These are phyloP conservation scores for Melanotaenia boesemani DNA, from an alignment of 2,797 vertebrate genomes.

Conservation along the genomic window DNA sequence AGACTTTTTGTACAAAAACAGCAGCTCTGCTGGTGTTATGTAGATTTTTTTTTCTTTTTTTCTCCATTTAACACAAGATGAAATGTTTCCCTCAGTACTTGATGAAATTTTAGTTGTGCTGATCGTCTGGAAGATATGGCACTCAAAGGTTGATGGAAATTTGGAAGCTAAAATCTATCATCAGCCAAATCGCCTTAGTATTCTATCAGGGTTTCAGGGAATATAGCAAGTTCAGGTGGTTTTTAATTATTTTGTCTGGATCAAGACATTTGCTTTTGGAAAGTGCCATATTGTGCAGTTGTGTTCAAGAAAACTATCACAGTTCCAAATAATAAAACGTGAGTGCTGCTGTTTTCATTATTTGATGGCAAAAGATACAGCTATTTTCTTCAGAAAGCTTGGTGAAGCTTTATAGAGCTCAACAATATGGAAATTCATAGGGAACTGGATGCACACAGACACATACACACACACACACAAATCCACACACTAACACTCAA, in stretches of 20 bases:
- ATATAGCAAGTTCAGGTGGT: slow-evolving; percentile 5
- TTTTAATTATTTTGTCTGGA: slow-evolving; percentile 37
- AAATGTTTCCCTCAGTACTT: slow-evolving; percentile 38
- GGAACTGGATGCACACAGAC: neutral
- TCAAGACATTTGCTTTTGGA: slow-evolving; percentile 37
- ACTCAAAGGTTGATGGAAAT: slow-evolving; percentile 49
- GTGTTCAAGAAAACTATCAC: slow-evolving; percentile 17
- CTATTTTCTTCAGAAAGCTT: neutral
- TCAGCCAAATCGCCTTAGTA: slow-evolving; percentile 44
- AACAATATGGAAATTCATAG: slow-evolving; percentile 13
- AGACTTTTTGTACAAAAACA: slow-evolving; percentile 1
- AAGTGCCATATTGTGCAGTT: slow-evolving; percentile 32
- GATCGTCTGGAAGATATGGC: slow-evolving; percentile 52
- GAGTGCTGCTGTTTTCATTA: neutral
- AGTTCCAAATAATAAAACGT: slow-evolving; percentile 26
- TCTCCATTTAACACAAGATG: slow-evolving; percentile 38
- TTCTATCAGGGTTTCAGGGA: slow-evolving; percentile 15
- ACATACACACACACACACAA: slow-evolving; percentile 9
- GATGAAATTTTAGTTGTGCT: slow-evolving; percentile 24
- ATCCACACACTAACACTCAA: slow-evolving; percentile 9
- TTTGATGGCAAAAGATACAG: slow-evolving; percentile 9
- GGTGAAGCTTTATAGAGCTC: neutral
- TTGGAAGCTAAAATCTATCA: slow-evolving; percentile 22
- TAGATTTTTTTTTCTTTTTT: slow-evolving; percentile 15
- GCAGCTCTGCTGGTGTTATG: neutral